A percentile compares a stretch with the other conserved stretches of the same genome.
Evolutionary conservation across 2,888 invertebrate species (phyloP).

Genomic region (Colostygia pectinataria): DNA sequence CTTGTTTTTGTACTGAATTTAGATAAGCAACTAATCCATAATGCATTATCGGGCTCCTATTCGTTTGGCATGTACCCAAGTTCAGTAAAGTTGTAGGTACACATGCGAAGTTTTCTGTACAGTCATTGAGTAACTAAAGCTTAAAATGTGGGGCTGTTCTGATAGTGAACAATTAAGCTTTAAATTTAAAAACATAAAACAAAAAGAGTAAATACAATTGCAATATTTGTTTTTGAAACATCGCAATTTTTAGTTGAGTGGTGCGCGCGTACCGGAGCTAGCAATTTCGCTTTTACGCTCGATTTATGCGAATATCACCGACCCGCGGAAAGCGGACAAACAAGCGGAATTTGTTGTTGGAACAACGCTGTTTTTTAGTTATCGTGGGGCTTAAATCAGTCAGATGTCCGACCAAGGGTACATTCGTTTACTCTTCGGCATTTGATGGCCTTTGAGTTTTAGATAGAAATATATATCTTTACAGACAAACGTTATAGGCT

Average conservation of each 20-base stretch:
- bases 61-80: slow-evolving; percentile 51
- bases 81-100: slow-evolving; percentile 44
- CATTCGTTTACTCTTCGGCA: slow-evolving; percentile 14
- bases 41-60: slow-evolving; percentile 52
- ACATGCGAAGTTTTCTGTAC: slow-evolving; percentile 45
- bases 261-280: slow-evolving; percentile 66
- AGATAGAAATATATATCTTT: too few species aligned
- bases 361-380: slow-evolving; percentile 68
- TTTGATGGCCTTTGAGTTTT: background rate
- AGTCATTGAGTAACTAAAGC: too few species aligned
- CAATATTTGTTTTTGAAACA: slow-evolving; percentile 72
- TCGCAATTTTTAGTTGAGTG: slow-evolving; percentile 74
- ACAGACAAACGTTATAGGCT: too few species aligned
- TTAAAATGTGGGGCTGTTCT: slow-evolving; percentile 22
- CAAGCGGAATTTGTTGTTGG: slow-evolving; percentile 73
- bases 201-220: slow-evolving; percentile 45
- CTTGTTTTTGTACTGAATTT: slow-evolving; percentile 48
- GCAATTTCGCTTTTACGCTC: slow-evolving; percentile 77
- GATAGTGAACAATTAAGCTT: slow-evolving; percentile 47
- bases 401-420: slow-evolving; percentile 47
- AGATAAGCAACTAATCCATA: slow-evolving; percentile 54
- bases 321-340: slow-evolving; percentile 73
- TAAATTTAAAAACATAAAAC: slow-evolving; percentile 51
- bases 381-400: slow-evolving; percentile 66
- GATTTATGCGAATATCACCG: slow-evolving; percentile 77